These are phyloP conservation scores for Pheosia gnoma DNA, from an alignment of 2,888 invertebrate genomes.

Conservation along the genomic window DNA sequence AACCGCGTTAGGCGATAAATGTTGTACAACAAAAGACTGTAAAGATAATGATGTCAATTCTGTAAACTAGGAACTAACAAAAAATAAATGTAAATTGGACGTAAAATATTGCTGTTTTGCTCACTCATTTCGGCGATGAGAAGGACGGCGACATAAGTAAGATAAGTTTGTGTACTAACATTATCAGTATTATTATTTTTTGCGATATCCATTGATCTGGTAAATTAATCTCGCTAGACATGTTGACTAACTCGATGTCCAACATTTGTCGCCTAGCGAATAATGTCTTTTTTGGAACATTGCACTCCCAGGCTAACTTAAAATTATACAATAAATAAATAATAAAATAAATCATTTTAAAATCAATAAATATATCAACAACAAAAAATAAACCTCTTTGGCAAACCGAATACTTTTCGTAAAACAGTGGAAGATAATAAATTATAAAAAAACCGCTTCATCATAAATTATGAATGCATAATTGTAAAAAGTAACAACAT, in stretches of 20 bases:
- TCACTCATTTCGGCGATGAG: too few species aligned
- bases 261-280: not conserved
- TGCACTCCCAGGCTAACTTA: conserved; percentile 37
- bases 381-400: conserved; percentile 45
- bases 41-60: too few species aligned
- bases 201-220: too few species aligned
- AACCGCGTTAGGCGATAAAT: too few species aligned
- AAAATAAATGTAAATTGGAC: too few species aligned
- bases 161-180: too few species aligned
- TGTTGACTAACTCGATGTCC: not conserved
- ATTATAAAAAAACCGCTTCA: not conserved
- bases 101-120: too few species aligned
- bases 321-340: conserved; percentile 32
- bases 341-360: conserved; percentile 35
- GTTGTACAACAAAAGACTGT: too few species aligned
- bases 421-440: conserved; percentile 20
- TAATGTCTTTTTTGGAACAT: conserved; percentile 16
- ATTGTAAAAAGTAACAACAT: not conserved
- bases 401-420: conserved; percentile 38
- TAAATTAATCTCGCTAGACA: not conserved
- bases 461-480: not conserved
- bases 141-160: too few species aligned
- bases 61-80: too few species aligned
- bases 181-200: too few species aligned
- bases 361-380: conserved; percentile 38